phyloP scores from a whole-genome alignment of 1,140 invertebrate species.

The Leguminivora glycinivorella region DNA sequence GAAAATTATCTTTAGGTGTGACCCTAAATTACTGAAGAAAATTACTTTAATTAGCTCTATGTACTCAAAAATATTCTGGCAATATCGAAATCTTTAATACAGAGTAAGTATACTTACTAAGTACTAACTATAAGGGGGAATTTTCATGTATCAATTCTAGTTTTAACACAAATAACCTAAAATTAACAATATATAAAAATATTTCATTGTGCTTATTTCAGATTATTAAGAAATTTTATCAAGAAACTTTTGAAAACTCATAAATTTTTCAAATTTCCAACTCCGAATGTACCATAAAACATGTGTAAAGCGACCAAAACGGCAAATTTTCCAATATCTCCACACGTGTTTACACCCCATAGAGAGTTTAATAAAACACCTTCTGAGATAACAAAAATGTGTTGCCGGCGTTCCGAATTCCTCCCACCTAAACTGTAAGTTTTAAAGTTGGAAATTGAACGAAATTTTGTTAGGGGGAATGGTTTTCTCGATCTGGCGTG shows the following conservation, averaged over 20 bases:
- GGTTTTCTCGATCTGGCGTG: conserved; percentile 4
- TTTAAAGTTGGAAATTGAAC: background rate
- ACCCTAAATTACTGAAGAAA: too few species aligned
- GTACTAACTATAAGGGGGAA: too few species aligned
- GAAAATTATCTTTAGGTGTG: too few species aligned
- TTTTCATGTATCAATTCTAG: too few species aligned
- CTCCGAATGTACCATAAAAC: conserved; percentile 12
- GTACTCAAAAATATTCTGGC: too few species aligned
- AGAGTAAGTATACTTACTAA: too few species aligned
- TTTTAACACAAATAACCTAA: too few species aligned
- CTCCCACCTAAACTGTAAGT: background rate
- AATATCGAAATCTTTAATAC: too few species aligned
- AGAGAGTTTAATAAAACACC: conserved; percentile 24
- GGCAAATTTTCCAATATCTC: conserved; percentile 22
- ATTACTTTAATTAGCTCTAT: too few species aligned
- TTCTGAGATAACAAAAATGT: background rate
- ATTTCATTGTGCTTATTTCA: too few species aligned
- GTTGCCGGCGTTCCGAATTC: background rate
- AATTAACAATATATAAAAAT: too few species aligned
- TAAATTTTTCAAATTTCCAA: conserved; percentile 20
- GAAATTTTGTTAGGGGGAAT: background rate
- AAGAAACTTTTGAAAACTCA: background rate
- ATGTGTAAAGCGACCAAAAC: conserved; percentile 16
- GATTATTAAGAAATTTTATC: too few species aligned
- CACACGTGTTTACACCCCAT: conserved; percentile 24